A percentile compares a stretch with the other conserved stretches of the same genome.
phyloP scores from a whole-genome alignment of 1,140 invertebrate species.

The Euschistus heros region DNA sequence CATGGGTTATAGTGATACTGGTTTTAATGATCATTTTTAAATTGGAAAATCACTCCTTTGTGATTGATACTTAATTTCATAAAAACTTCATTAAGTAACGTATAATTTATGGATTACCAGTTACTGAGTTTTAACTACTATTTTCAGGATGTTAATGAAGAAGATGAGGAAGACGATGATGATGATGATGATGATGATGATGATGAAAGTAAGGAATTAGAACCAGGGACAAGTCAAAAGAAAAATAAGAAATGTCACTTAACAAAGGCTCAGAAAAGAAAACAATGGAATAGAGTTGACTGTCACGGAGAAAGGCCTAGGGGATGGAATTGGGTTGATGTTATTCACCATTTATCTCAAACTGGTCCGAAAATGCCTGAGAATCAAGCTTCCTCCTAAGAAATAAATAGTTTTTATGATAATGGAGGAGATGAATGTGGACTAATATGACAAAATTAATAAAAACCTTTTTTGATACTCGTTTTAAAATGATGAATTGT shows the following conservation, averaged over 20 bases:
- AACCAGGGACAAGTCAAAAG: slow-evolving; percentile 30
- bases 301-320: slow-evolving; percentile 70
- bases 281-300: slow-evolving; percentile 73
- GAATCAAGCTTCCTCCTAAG: neutral
- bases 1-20: no score
- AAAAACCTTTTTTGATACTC: no score
- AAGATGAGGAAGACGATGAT: neutral
- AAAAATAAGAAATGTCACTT: slow-evolving; percentile 69
- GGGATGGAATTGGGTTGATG: slow-evolving; percentile 90
- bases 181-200: slow-evolving; percentile 6
- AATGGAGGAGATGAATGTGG: no score
- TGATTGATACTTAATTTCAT: no score
- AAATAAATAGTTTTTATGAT: no score
- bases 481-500: no score
- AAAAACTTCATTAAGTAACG: no score
- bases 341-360: slow-evolving; percentile 90
- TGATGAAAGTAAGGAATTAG: slow-evolving; percentile 15
- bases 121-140: neutral
- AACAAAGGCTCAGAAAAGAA: slow-evolving; percentile 83
- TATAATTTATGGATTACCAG: no score
- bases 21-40: no score
- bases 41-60: no score
- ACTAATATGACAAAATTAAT: no score
- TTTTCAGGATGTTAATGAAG: slow-evolving; percentile 1
- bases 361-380: slow-evolving; percentile 46